A percentile compares a stretch with the other conserved stretches of the same genome.
Conservation (phyloP, 2,888 invertebrate species). For the Xestia sexstrigata region DNA sequence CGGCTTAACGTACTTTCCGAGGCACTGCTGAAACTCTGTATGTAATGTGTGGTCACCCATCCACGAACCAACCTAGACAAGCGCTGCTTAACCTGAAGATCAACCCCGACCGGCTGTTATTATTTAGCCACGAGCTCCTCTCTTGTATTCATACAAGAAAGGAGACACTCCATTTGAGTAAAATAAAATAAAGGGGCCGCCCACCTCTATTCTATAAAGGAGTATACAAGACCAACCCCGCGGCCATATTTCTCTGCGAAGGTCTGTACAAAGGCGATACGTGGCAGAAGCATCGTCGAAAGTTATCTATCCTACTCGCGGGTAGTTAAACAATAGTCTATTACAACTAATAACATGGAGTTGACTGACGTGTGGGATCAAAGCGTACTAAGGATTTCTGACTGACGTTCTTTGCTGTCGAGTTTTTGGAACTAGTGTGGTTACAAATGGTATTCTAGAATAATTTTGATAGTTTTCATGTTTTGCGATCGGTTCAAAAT, state of each 20-base stretch:
- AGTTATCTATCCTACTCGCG: conserved; percentile 70
- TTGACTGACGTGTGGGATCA: conserved; percentile 46
- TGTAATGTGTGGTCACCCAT: no score
- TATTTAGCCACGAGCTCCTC: no score
- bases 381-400: conserved; percentile 61
- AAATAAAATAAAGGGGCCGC: neutral
- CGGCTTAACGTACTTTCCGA: no score
- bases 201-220: conserved; percentile 6
- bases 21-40: no score
- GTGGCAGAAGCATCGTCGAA: conserved; percentile 71
- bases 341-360: conserved; percentile 63
- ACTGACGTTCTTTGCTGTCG: conserved; percentile 22
- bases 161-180: neutral
- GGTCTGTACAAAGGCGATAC: conserved; percentile 81
- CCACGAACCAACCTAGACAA: no score
- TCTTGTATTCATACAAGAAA: no score
- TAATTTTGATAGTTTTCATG: neutral
- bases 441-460: neutral
- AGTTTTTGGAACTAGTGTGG: conserved; percentile 9
- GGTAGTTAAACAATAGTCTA: conserved; percentile 70
- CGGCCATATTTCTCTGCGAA: conserved; percentile 77
- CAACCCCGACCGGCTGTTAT: no score
- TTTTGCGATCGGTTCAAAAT: neutral
- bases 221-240: conserved; percentile 68
- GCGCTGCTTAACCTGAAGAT: no score